phyloP scores from a whole-genome alignment of 1,140 invertebrate genomes.

The Gryllus bimaculatus region DNA sequence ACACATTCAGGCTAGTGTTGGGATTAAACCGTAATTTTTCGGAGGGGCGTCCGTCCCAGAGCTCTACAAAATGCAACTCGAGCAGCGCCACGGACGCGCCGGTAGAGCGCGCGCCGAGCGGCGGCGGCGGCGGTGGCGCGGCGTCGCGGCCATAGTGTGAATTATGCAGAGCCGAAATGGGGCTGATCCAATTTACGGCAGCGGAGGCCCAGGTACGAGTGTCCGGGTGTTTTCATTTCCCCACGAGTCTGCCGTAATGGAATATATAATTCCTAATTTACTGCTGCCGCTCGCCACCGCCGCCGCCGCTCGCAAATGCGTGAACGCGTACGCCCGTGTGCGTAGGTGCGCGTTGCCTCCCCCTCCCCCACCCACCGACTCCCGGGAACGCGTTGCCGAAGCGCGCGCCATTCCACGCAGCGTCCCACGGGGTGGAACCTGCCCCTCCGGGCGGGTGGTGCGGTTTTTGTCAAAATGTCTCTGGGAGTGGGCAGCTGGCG shows the following conservation, averaged over 20 bases:
- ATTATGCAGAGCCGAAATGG: conserved; percentile 1
- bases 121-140: too few relatives aligned
- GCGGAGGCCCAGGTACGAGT: not conserved
- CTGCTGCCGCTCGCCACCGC: not conserved
- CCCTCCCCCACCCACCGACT: too few relatives aligned
- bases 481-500: too few relatives aligned
- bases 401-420: too few relatives aligned
- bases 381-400: not conserved
- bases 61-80: not conserved
- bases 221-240: not conserved
- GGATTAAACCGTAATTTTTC: not conserved
- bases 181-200: conserved; percentile 3
- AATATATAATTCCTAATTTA: conserved; percentile 6
- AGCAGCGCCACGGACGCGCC: not conserved
- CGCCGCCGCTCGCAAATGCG: too few relatives aligned
- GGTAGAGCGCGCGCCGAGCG: too few relatives aligned
- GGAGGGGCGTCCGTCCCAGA: too few relatives aligned
- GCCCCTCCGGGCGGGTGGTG: too few relatives aligned
- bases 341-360: too few relatives aligned
- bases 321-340: too few relatives aligned
- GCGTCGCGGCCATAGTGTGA: not conserved
- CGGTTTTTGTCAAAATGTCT: too few relatives aligned
- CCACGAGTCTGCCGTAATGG: not conserved
- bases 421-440: too few relatives aligned
- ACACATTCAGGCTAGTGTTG: not conserved